Base-by-base conservation (phyloP, 2,113 vertebrate species). In the Cacatua alba region DNA sequence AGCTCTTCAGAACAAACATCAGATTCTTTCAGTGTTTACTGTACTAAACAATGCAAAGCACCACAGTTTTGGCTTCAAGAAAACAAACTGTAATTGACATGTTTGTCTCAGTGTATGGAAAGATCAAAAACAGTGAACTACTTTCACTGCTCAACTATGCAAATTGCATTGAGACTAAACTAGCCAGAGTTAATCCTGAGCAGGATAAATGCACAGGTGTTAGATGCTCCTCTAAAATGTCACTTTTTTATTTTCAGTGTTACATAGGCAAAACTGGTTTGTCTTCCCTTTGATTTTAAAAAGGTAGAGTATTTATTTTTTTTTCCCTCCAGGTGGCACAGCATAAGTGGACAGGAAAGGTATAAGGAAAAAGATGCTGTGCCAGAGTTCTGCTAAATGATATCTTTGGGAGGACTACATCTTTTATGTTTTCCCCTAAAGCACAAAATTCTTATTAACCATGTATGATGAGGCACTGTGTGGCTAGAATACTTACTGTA, bases 71-170 rank as follows among this genome's bases (percentile, higher is more conserved):
- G 70, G 43, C 25, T 96, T 92, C 65, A 92, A 82, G 88, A 94
- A 96, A 96, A 91, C 83, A 90, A 94, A 72, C 88, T 82, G 53
- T 92, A 97, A 96, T 96, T 97, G 95, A 94, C 94, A 49, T 92
- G 92, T 96, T 96, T 96, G 95, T 93, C 77, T 96, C 39, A 37
- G 60, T 81, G 28, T 53, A 76, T 17, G n/a, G 74, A 72, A 94
- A 93, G 95, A 96, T 95, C 92, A 96, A 93, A 96, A 93, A 46
- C 62, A 76, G 57, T 64, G 94, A 93, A 94, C 74, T 91, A 85
- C 82, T 87, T 96, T 94, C n/a, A 44, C 44, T 69, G 70, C n/a
- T 90, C 19, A 12, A 0, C 60, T 84, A 82, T 49, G 62, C 20
- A 90, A 92, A 88, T 71, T 78, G 13, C 62, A 60, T 35, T 20